Evolutionary conservation across 2,888 invertebrate genomes (phyloP).

Genomic region (Agonopterix alstromeriana): DNA sequence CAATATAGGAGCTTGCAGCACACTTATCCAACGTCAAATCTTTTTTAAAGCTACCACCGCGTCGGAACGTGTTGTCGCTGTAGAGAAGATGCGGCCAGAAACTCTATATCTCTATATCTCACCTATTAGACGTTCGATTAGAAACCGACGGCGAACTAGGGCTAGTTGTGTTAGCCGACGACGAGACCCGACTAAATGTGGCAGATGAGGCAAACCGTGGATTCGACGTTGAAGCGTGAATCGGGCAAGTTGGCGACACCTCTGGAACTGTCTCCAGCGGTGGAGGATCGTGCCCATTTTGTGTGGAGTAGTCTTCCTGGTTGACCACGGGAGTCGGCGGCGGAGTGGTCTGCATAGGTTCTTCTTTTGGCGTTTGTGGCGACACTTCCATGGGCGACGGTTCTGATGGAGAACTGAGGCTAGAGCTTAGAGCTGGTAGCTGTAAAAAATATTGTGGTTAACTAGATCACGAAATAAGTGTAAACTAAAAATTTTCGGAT

Average conservation of each 20-base stretch:
- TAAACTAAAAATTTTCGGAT: too few species aligned
- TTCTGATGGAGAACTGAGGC: slow-evolving; percentile 2
- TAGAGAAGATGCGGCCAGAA: too few species aligned
- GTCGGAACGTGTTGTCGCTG: too few species aligned
- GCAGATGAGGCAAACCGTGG: background rate
- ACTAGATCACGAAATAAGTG: too few species aligned
- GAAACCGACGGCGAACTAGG: too few species aligned
- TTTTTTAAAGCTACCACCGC: too few species aligned
- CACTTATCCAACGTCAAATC: too few species aligned
- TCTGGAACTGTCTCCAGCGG: background rate
- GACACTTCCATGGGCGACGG: slow-evolving; percentile 24
- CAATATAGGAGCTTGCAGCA: too few species aligned
- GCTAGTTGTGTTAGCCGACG: too few species aligned
- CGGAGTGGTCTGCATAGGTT: slow-evolving; percentile 3
- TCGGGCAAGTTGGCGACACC: slow-evolving; percentile 17
- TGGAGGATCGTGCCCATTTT: background rate
- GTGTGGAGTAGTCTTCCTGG: background rate
- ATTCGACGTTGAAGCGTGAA: slow-evolving; percentile 47
- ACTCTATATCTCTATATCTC: too few species aligned
- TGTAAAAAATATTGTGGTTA: too few species aligned
- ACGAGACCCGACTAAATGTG: background rate
- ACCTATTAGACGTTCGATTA: too few species aligned
- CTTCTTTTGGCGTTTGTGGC: slow-evolving; percentile 9
- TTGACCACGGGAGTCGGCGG: background rate
- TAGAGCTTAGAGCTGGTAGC: background rate